Conservation (phyloP, 2,888 invertebrate species). For the Dryocosmus kuriphilus region DNA sequence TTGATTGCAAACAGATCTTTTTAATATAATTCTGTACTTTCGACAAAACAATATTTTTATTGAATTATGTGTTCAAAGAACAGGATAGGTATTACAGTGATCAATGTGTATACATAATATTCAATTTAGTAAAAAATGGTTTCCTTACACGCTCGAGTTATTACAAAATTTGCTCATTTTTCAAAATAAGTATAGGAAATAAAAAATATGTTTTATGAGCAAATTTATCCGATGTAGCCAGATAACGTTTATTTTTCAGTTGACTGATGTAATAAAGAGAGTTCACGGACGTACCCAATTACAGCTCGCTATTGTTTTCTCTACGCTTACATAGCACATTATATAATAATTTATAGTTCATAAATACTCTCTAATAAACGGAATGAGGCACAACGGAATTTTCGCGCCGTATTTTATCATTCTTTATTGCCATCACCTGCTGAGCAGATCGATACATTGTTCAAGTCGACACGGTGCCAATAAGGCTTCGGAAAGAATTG, state of each 20-base stretch:
- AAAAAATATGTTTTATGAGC: background rate
- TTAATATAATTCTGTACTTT: no score
- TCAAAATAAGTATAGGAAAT: background rate
- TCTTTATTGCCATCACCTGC: constrained; percentile 30
- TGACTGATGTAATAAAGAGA: background rate
- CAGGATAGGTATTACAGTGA: background rate
- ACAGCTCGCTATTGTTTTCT: background rate
- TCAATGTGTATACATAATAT: background rate
- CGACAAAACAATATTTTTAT: background rate
- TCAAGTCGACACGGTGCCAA: constrained; percentile 26
- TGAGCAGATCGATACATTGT: constrained; percentile 27
- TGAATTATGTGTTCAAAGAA: background rate
- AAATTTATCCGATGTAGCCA: background rate
- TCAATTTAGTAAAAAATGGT: background rate
- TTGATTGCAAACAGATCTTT: no score
- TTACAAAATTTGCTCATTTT: background rate
- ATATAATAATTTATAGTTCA: constrained; percentile 35
- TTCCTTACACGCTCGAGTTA: background rate
- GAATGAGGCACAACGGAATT: constrained; percentile 22
- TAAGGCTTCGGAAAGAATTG: constrained; percentile 14
- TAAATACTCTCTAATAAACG: constrained; percentile 28
- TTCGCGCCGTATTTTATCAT: constrained; percentile 18
- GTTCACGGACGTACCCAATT: constrained; percentile 6
- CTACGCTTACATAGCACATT: constrained; percentile 1
- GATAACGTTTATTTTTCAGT: constrained; percentile 7